These are phyloP conservation scores for Varroa destructor DNA, from an alignment of 1,140 invertebrate species.

Conservation along the genomic window DNA sequence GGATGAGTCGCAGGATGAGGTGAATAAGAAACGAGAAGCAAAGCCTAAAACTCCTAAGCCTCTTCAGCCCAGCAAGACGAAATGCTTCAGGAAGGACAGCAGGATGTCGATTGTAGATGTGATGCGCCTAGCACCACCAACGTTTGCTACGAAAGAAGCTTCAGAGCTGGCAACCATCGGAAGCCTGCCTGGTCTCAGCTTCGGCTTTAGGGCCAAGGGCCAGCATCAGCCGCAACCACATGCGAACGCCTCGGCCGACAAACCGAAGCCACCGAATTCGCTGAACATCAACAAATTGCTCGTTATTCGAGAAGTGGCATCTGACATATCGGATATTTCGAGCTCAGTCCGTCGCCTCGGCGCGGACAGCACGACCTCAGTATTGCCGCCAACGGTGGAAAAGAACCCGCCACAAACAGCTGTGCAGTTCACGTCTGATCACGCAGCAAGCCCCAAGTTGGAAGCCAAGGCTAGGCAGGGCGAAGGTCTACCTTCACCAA, in stretches of 20 bases:
- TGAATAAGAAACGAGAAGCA: background rate
- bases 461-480: background rate
- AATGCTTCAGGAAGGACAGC: constrained; percentile 8
- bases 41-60: background rate
- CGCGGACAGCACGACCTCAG: constrained; percentile 16
- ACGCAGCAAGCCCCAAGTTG: constrained; percentile 2
- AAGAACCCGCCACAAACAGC: background rate
- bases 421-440: background rate
- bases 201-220: constrained; percentile 9
- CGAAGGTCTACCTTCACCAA: no score
- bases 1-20: constrained; percentile 37
- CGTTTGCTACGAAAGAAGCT: background rate
- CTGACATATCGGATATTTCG: background rate
- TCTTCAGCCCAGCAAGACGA: background rate
- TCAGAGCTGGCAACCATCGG: constrained; percentile 9
- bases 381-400: background rate
- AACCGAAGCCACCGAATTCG: background rate
- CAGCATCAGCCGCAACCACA: background rate
- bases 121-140: background rate
- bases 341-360: background rate
- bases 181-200: constrained; percentile 13
- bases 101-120: constrained; percentile 18
- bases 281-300: background rate
- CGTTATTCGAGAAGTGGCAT: constrained; percentile 10
- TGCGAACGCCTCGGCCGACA: background rate